These are phyloP conservation scores for Choloepus hoffmanni DNA, from an alignment of 2,113 vertebrate genomes.

Conservation along the genomic window DNA sequence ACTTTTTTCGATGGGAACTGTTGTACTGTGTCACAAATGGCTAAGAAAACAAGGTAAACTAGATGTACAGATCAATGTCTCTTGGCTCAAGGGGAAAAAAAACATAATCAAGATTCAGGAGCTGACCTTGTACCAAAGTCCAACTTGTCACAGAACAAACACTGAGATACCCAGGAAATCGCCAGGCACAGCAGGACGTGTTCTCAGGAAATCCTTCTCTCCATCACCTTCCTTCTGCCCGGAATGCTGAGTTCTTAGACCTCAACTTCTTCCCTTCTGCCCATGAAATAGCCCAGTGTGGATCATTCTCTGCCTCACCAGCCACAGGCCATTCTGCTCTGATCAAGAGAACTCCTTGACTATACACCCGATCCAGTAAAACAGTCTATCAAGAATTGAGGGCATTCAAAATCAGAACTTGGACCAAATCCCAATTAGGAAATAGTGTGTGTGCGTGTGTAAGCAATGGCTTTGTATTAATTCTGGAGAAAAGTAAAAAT, in stretches of 20 bases:
- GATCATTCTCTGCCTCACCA: neutral
- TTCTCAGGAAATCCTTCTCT: slow-evolving; percentile 74
- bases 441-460: neutral
- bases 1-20: slow-evolving; percentile 93
- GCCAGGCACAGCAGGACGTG: slow-evolving; percentile 83
- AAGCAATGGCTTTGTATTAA: neutral
- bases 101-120: slow-evolving; percentile 93
- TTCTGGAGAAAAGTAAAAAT: neutral
- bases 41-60: slow-evolving; percentile 96
- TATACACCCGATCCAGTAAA: fast-evolving
- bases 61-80: slow-evolving; percentile 96
- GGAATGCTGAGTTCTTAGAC: slow-evolving; percentile 61
- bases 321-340: too few relatives aligned
- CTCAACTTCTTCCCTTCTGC: fast-evolving
- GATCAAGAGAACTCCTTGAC: fast-evolving
- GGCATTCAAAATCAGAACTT: neutral
- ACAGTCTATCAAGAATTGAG: neutral
- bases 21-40: slow-evolving; percentile 95
- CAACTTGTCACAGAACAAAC: slow-evolving; percentile 90
- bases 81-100: slow-evolving; percentile 91
- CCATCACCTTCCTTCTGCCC: slow-evolving; percentile 57
- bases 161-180: slow-evolving; percentile 86
- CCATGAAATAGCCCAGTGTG: fast-evolving
- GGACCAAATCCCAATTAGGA: neutral
- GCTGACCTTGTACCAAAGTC: slow-evolving; percentile 93